Conservation (phyloP, 2,113 vertebrate genomes). For the Cyprinodon brontotheroides region DNA sequence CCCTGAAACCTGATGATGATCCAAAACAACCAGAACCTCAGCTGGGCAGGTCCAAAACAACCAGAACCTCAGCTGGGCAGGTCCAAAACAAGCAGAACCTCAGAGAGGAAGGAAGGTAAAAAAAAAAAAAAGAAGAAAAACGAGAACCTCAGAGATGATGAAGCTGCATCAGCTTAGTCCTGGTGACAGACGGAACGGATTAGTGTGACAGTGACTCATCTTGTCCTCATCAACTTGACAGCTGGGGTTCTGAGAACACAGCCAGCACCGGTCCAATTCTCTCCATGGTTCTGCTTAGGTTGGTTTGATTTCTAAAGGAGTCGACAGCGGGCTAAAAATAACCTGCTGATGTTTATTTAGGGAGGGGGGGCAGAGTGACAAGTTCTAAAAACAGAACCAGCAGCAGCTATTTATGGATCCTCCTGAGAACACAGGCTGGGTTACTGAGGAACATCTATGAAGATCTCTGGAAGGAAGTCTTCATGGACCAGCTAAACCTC, state of each 20-base stretch:
- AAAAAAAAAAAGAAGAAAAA: too few relatives aligned
- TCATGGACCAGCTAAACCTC: too few relatives aligned
- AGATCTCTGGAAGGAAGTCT: too few relatives aligned
- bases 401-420: not conserved
- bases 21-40: too few relatives aligned
- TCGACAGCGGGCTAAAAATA: conserved; percentile 13
- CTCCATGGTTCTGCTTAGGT: not conserved
- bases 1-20: too few relatives aligned
- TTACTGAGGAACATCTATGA: too few relatives aligned
- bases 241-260: not conserved
- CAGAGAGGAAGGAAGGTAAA: too few relatives aligned
- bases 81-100: too few relatives aligned
- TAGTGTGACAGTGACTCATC: not conserved
- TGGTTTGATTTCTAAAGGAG: conserved; percentile 17
- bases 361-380: conserved; percentile 2
- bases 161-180: not conserved
- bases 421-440: too few relatives aligned
- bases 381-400: conserved; percentile 19
- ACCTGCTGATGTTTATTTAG: not conserved
- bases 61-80: too few relatives aligned
- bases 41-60: too few relatives aligned
- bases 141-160: not conserved
- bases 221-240: not conserved
- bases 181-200: not conserved
- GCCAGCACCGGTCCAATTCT: not conserved